Evolutionary conservation across 2,113 vertebrate genomes (phyloP).

Genomic region (Suricata suricatta): DNA sequence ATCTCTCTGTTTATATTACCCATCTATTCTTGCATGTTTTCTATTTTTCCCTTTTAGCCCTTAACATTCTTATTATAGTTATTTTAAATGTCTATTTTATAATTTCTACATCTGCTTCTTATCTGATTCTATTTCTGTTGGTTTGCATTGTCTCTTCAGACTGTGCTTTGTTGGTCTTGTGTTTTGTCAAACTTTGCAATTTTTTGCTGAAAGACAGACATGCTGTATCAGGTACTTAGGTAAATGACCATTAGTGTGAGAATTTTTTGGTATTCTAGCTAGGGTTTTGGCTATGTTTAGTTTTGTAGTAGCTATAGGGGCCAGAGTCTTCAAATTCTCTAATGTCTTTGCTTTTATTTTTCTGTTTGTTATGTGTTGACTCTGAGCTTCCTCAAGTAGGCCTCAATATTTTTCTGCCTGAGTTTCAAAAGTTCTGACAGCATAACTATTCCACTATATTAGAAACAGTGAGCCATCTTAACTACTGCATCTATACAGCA

Average conservation of each 20-base stretch:
- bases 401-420: not conserved
- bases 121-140: not conserved
- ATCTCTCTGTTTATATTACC: too few species aligned
- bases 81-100: not conserved
- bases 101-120: not conserved
- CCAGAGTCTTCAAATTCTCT: not conserved
- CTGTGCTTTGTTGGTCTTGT: not conserved
- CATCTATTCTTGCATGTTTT: too few species aligned
- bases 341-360: too few species aligned
- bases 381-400: too few species aligned
- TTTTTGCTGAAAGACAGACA: not conserved
- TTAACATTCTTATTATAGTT: not conserved
- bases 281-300: not conserved
- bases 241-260: not conserved
- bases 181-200: not conserved
- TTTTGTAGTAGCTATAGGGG: not conserved
- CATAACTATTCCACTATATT: not conserved
- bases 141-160: not conserved
- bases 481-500: not conserved
- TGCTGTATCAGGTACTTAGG: not conserved
- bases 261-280: not conserved
- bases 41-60: too few species aligned
- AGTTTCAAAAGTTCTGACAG: constrained; percentile 4
- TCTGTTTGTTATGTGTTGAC: too few species aligned
- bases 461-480: not conserved